Conservation (phyloP, 2,113 vertebrate genomes). For the Typhlomys cinereus region DNA sequence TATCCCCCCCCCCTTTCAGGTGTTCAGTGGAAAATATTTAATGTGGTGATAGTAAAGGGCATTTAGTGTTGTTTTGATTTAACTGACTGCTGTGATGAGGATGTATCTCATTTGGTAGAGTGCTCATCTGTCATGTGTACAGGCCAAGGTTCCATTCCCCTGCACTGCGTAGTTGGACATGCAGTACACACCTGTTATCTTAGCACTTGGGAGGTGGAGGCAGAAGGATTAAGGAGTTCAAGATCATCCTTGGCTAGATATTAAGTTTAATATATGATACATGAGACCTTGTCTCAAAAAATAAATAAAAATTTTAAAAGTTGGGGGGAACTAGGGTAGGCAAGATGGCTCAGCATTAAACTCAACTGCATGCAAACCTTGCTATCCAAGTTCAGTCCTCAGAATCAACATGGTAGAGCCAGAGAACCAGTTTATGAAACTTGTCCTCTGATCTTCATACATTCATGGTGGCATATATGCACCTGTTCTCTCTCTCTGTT, state of each 20-base stretch:
- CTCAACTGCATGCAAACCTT: too few species aligned
- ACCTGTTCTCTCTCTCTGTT: too few species aligned
- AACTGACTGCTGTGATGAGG: not conserved
- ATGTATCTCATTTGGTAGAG: not conserved
- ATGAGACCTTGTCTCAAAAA: not conserved
- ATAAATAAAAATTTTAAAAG: too few species aligned
- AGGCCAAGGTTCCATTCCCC: not conserved
- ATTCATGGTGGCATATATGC: too few species aligned
- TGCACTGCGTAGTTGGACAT: not conserved
- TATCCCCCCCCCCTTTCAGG: too few species aligned
- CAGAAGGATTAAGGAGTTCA: not conserved
- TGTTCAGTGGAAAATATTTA: not conserved
- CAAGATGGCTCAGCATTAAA: too few species aligned
- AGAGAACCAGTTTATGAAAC: too few species aligned
- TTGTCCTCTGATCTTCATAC: too few species aligned
- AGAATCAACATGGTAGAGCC: too few species aligned
- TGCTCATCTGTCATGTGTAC: not conserved
- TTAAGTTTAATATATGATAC: not conserved
- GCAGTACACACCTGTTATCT: not conserved
- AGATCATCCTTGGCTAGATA: too few species aligned
- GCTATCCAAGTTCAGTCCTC: too few species aligned
- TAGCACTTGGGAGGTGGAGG: not conserved
- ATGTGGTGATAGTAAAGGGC: not conserved
- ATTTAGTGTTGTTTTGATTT: conserved; percentile 37
- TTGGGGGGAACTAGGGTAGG: too few species aligned